These are phyloP conservation scores for Dicrurus megarhynchus DNA, from an alignment of 2,113 vertebrate genomes.

Conservation along the genomic window DNA sequence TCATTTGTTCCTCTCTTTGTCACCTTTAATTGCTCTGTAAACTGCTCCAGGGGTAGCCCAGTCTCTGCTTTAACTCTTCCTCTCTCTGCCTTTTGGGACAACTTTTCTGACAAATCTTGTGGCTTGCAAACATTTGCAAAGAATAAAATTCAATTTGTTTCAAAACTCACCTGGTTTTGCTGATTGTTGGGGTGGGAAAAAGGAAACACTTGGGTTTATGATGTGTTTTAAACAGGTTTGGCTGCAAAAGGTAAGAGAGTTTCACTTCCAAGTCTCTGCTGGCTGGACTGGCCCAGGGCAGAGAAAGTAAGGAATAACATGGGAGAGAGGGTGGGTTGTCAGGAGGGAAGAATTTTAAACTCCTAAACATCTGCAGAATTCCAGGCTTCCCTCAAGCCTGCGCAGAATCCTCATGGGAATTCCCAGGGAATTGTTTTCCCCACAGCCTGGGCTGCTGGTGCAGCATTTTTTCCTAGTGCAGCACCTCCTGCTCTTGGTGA, in stretches of 20 bases:
- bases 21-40: neutral
- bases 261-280: neutral
- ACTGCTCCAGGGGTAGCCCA: neutral
- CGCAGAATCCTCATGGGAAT: neutral
- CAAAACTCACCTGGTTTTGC: neutral
- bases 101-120: neutral
- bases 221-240: neutral
- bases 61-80: neutral
- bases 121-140: conserved; percentile 47
- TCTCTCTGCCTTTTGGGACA: conserved; percentile 9
- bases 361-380: neutral
- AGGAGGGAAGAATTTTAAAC: neutral
- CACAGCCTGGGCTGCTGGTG: neutral
- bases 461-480: neutral
- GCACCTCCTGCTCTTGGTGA: neutral
- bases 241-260: neutral
- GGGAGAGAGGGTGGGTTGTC: neutral
- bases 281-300: accelerated
- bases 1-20: neutral
- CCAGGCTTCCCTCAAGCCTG: neutral
- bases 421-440: neutral
- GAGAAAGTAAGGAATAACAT: neutral
- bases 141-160: conserved; percentile 37
- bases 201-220: accelerated
- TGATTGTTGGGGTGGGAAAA: neutral